Base-by-base conservation (phyloP, 2,113 vertebrate species). In the Sphaerodactylus townsendi region DNA sequence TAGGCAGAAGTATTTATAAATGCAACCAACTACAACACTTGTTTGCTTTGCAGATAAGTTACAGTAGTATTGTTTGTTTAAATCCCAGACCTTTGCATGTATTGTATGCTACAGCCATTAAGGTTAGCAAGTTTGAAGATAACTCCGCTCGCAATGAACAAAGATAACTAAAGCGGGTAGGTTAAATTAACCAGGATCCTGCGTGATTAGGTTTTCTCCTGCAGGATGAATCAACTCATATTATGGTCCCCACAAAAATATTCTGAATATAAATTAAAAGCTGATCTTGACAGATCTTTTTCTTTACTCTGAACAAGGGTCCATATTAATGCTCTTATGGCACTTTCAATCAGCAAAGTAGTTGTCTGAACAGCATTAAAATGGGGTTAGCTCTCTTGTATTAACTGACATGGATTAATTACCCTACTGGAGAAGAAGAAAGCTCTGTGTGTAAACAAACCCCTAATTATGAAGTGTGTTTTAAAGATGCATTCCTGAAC, bases 31-130 rank as follows among this genome's bases (percentile, higher is more conserved):
- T 84, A 62, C 41, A 64, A 72, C 37, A 50, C 30, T 85, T 85
- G 75, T 79, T 85, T 85, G 75, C 76, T 72, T 79, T 71, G 53
- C 66, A 72, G 66, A 72, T 50, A 53, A 68, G 21, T 62, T 85
- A 68, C 50, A 79, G 53, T 79, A 79, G 66, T 68, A 72, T 72
- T 78, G 83, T 71, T 69, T 79, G 75, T 76, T 83, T 85, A 79
- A 85, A 85, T 46, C 39, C 66, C 75, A 78, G 75, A 35, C n/a
- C 56, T 30, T 65, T 85, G 65, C 66, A 56, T 15, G 62, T 46
- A 68, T 17, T 53, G 82, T 50, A 30, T 41, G 66, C 66, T 62
- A 28, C 78, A 62, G 68, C 66, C 78, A 75, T 48, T n/a, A 78
- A 84, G 66, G 78, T 62, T 66, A 85, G 62, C n/a, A 78, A 71